Conservation (phyloP, 2,797 vertebrate genomes). For the Ataeniobius toweri region DNA sequence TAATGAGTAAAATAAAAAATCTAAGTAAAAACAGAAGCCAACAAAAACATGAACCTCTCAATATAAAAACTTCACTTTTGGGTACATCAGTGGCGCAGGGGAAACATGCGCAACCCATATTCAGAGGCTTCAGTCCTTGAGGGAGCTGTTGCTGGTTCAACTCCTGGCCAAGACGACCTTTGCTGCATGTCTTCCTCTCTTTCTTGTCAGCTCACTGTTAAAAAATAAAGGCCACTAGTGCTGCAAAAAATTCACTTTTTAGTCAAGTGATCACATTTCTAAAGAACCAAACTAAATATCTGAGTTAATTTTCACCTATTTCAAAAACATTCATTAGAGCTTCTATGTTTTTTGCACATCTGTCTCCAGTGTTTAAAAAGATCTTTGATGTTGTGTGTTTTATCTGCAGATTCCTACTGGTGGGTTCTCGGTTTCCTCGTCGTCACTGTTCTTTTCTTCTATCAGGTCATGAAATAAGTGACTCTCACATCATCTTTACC, state of each 20-base stretch:
- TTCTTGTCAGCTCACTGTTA: too few species aligned
- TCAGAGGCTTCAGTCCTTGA: too few species aligned
- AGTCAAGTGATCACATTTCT: neutral
- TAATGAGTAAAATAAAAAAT: neutral
- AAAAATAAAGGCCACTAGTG: too few species aligned
- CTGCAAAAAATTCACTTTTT: neutral
- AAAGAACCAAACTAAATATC: neutral
- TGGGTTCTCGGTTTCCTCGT: slow-evolving; percentile 69
- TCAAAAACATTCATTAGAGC: neutral
- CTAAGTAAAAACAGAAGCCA: neutral
- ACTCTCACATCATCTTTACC: neutral
- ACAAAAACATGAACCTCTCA: neutral
- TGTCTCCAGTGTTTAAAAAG: neutral
- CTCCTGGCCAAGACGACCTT: too few species aligned
- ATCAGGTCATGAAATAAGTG: slow-evolving; percentile 70
- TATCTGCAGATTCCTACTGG: slow-evolving; percentile 70
- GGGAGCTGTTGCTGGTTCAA: too few species aligned
- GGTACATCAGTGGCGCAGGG: too few species aligned
- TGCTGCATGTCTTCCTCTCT: too few species aligned
- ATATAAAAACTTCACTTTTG: neutral
- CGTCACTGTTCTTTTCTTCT: slow-evolving; percentile 76
- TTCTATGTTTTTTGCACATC: neutral
- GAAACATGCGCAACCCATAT: too few species aligned
- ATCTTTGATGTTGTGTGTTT: slow-evolving; percentile 14
- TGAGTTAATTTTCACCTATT: neutral